Base-by-base conservation (phyloP, 1,140 invertebrate genomes). In the Glomeris maerens region DNA sequence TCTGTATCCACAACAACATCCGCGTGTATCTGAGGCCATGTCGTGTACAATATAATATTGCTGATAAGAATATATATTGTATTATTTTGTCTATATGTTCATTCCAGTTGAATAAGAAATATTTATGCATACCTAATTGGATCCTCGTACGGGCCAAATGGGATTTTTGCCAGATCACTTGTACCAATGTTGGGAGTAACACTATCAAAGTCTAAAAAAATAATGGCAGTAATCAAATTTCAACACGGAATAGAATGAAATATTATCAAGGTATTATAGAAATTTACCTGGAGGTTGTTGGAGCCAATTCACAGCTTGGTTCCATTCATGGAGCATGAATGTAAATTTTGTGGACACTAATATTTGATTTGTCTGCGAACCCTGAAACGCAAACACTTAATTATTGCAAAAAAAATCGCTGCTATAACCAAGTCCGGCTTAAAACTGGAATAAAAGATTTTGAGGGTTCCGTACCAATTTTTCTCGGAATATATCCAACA, bases 1-100 rank as follows among this genome's bases (percentile, higher is more conserved):
- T 87, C 80, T 55, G 80, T 86, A 61, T 96, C 92, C 1, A 91
- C 78, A 26, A 94, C 78, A 27, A 85, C 76, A 64, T 84, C 81
- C 63, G 94, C 90, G 2, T 79, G 77, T 42, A 95, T 70, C 63
- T 79, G 74, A 2, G 81, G 81, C 92, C 92, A 97, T 5, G 81
- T 83, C n/a, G 83, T 79, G 61, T 80, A 82, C 2, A 95, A 65
- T 52, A 81, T 71, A 25, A 93, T 70, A 66, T 83, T 78, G 41
- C 79, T 82, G 52, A 55, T 77, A 65, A 66, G 57, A 49, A 54
- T 10, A 28, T 47, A 17, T n/a, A 17, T 31, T 50, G 13, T 20
- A 22, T 20, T 48, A 3, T 52, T 14, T 13, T 42, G 17, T 40
- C 45, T 10, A n/a, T 38, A 14, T 20, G 29, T 48, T 10, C 3